Percentiles rank a stretch among this genome's conserved stretches.
Evolutionary conservation across 2,888 invertebrate genomes (phyloP).

Genomic region (Serripes groenlandicus): DNA sequence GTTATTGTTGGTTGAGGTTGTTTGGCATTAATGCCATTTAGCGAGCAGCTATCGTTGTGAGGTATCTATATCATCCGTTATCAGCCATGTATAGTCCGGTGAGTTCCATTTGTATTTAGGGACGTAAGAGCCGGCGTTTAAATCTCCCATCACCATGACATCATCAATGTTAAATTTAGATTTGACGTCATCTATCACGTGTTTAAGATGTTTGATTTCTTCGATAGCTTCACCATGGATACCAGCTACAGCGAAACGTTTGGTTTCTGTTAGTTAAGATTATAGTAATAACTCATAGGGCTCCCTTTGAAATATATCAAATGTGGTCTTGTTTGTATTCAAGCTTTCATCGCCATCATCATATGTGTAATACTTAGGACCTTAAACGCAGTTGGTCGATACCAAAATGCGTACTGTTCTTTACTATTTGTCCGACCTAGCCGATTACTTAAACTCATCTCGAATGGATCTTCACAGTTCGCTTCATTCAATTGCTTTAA

Average conservation of each 20-base stretch:
- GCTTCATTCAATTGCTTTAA: conserved; percentile 57
- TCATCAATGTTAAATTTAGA: conserved; percentile 62
- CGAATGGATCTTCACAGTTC: conserved; percentile 32
- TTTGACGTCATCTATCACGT: conserved; percentile 68
- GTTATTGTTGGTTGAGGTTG: too few relatives aligned
- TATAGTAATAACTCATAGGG: conserved; percentile 73
- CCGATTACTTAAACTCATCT: conserved; percentile 72
- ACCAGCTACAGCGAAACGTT: conserved; percentile 72
- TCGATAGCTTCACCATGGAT: conserved; percentile 75
- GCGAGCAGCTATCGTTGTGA: too few relatives aligned
- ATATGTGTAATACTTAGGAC: conserved; percentile 32
- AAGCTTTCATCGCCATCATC: conserved; percentile 46
- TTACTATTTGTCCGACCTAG: conserved; percentile 74
- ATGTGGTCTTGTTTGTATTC: conserved; percentile 12
- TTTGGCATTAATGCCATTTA: too few relatives aligned
- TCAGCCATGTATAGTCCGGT: conserved; percentile 73
- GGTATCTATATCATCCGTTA: conserved; percentile 79
- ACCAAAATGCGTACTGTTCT: conserved; percentile 82
- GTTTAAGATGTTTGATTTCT: conserved; percentile 70
- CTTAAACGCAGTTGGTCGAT: conserved; percentile 65
- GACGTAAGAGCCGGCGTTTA: conserved; percentile 81
- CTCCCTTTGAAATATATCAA: conserved; percentile 74
- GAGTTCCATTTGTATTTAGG: conserved; percentile 69
- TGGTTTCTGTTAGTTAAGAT: conserved; percentile 55
- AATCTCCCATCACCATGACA: conserved; percentile 77